Conservation (phyloP, 2,113 vertebrate genomes). For the Limanda limanda region DNA sequence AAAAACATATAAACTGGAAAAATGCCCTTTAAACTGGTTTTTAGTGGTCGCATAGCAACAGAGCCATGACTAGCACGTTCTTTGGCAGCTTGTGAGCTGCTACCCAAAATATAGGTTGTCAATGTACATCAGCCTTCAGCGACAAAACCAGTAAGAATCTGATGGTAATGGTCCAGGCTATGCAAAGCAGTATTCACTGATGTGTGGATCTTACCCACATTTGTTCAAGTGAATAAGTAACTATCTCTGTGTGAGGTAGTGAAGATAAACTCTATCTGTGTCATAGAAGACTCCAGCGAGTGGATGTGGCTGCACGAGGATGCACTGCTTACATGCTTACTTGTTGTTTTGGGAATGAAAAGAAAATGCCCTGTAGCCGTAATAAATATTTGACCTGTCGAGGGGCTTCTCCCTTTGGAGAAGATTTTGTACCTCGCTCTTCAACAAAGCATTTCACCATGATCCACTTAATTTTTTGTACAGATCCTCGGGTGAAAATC, state of each 20-base stretch:
- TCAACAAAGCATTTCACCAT: background rate
- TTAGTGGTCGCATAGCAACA: constrained; percentile 72
- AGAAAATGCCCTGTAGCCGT: constrained; percentile 27
- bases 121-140: constrained; percentile 36
- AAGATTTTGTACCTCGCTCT: constrained; percentile 11
- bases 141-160: constrained; percentile 46
- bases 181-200: constrained; percentile 47
- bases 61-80: constrained; percentile 49
- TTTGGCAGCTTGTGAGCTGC: constrained; percentile 45
- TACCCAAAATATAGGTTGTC: constrained; percentile 54
- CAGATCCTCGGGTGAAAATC: constrained; percentile 12
- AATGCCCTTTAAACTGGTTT: constrained; percentile 57
- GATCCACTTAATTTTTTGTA: constrained; percentile 26
- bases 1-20: constrained; percentile 59
- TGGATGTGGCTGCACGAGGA: background rate
- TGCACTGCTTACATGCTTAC: constrained; percentile 23
- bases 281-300: background rate
- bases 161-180: constrained; percentile 47
- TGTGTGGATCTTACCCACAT: constrained; percentile 45
- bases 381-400: constrained; percentile 47
- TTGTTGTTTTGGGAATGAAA: constrained; percentile 42
- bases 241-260: constrained; percentile 19
- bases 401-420: constrained; percentile 24
- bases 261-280: background rate
- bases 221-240: constrained; percentile 53